phyloP scores from a whole-genome alignment of 2,888 invertebrate species.

The Cantharis nigra region DNA sequence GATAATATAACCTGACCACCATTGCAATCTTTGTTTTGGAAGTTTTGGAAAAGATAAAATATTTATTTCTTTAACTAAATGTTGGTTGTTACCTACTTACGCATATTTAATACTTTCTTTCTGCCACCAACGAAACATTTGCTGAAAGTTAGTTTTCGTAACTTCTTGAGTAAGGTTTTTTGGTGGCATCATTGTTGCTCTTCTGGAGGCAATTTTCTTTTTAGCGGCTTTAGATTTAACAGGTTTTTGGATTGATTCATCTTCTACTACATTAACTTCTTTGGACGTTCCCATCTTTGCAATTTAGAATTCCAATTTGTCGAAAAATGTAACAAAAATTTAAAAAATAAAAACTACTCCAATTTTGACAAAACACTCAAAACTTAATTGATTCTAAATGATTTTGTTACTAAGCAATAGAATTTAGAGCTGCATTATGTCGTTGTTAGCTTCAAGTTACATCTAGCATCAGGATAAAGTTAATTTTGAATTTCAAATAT shows the following conservation, averaged over 20 bases:
- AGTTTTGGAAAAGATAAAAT: not conserved
- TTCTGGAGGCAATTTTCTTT: not conserved
- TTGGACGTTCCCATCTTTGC: not conserved
- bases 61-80: not conserved
- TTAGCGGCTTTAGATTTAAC: not conserved
- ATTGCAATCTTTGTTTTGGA: not conserved
- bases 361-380: not conserved
- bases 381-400: not conserved
- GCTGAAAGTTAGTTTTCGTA: constrained; percentile 17
- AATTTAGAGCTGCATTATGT: not conserved
- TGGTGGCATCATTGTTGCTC: constrained; percentile 9
- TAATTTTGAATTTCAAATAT: not conserved
- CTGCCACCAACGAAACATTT: constrained; percentile 44
- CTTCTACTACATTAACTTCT: not conserved
- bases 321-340: not conserved
- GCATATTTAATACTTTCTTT: constrained; percentile 48
- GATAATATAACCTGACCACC: not conserved
- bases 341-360: not conserved
- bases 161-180: not conserved
- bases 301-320: not conserved
- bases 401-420: not conserved
- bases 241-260: not conserved
- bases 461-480: no score
- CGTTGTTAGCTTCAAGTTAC: no score
- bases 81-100: constrained; percentile 41